Base-by-base conservation (phyloP, 92 coral and sea anemone genomes). In the Metridium senile region DNA sequence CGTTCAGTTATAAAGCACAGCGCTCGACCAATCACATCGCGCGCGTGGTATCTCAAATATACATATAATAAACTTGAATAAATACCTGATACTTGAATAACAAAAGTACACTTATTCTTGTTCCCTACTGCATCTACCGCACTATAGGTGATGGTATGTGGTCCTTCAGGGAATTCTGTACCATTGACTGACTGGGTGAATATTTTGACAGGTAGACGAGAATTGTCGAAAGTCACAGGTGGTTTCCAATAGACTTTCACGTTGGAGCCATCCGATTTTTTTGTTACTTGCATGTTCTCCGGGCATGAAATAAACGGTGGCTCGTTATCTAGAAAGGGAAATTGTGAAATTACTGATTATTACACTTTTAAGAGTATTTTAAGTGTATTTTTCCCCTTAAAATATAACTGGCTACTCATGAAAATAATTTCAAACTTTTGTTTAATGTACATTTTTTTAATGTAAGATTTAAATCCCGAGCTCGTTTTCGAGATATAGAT, bases 191-290 rank as follows among this genome's bases (percentile, higher is more conserved):
- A 76, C 54, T 84, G 84, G 0, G 91, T 82, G 35, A 91, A 86
- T 32, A 93, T 63, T 17, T 68, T 86, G 19, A 94, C 88, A 0
- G 88, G 62, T 35, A 27, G 51, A 11, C 91, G 91, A 47, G 97
- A 89, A 63, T 94, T 94, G 75, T 94, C 98, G 16, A 89, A 85
- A 81, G 81, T 83, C 4, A 86, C 64, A 6, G 97, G 97, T 0
- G 89, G 84, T 22, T 64, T 75, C 98, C 98, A 94, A 67, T 51
- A 77, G 19, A 91, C 97, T 4, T 57, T 80, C 18, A 81, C 43
- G 1, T 58, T 51, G 2, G 66, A 73, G 0, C n/a, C 68, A 56
- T 26, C 32, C 19, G 58, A 59, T 28, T 80, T 46, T 49, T 87
- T 84, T 52, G 79, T 66, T 9, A 84, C 65, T 65, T 89, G 93